Evolutionary conservation across 1,140 invertebrate genomes (phyloP), one percentile per base, ranked within the genome.

Genomic region (Glossosoma conforme): DNA sequence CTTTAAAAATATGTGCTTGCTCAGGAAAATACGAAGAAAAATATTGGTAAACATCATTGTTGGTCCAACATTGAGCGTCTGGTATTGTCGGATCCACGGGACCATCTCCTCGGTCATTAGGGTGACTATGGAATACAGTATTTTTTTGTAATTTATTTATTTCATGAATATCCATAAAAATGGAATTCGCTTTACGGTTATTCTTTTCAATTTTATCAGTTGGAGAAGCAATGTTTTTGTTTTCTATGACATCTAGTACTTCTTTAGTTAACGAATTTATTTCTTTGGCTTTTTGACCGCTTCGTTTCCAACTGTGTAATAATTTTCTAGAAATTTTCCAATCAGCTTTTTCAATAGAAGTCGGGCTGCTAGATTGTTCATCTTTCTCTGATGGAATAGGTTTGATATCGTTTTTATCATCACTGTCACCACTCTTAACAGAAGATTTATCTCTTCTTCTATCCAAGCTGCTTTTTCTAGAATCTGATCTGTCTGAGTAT

Each of bases 1-100:
- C 83, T 61, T 78, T 80, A 60, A 93, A 90, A 20, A 86, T 78
- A 47, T 82, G 76, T 11, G 89, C 86, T 62, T 86, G 81, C 58
- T 89, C 83, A 1, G 80, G 80, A 33, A 89, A 88, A 58, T 85
- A 77, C 52, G 83, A 75, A 5, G 73, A 73, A 63, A 92, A 89
- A 71, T 90, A 93, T 14, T 82, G 74, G 63, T 83, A 87, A 1
- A 93, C 89, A 66, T 93, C 85, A 52, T 87, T 81, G 6, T 81
- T 79, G 3, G 81, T 82, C 90, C 90, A 94, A 61, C 83, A 76
- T 1, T 81, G 79, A 9, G 87, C 86, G 72, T 91, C 86, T 14
- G 87, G 87, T 61, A 89, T 84, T 52, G 71, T 78, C 18, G 79
- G 77, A 68, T 86, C 83, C 46, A 85, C 77, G 6, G 65, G 61